A percentile compares a stretch with the other conserved stretches of the same genome.
Conservation (phyloP, 2,888 invertebrate genomes). For the Rhingia rostrata region DNA sequence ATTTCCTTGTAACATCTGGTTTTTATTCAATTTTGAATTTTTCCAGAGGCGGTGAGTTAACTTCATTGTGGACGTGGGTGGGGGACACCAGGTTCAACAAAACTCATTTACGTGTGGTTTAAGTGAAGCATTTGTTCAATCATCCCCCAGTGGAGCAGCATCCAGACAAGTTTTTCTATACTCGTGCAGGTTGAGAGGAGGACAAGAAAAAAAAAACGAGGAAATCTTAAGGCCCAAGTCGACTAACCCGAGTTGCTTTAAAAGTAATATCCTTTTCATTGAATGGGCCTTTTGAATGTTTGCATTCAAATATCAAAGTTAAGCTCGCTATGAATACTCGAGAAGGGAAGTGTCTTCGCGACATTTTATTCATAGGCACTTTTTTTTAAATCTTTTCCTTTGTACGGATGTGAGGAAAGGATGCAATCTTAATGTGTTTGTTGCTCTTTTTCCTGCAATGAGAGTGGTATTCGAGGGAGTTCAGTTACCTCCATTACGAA, state of each 20-base stretch:
- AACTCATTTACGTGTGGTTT: too few species aligned
- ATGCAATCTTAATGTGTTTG: constrained; percentile 27
- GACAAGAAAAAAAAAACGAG: not conserved
- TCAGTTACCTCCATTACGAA: constrained; percentile 19
- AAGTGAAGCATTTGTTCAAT: not conserved
- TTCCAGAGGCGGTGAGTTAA: not conserved
- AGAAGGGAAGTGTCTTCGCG: not conserved
- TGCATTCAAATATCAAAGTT: not conserved
- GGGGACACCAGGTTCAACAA: not conserved
- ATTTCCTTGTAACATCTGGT: constrained; percentile 67
- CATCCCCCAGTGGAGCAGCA: not conserved
- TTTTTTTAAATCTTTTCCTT: not conserved
- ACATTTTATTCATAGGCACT: not conserved
- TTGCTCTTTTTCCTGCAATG: constrained; percentile 20
- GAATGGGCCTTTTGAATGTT: not conserved
- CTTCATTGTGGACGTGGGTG: not conserved
- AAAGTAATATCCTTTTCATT: constrained; percentile 1
- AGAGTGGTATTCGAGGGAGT: constrained; percentile 6
- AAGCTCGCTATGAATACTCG: constrained; percentile 5
- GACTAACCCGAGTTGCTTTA: not conserved
- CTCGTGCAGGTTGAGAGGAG: not conserved
- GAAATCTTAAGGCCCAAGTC: not conserved
- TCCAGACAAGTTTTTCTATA: not conserved
- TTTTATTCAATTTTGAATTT: constrained; percentile 45
- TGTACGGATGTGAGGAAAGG: not conserved